phyloP scores from a whole-genome alignment of 2,888 invertebrate genomes.

The Seladonia tumulorum region DNA sequence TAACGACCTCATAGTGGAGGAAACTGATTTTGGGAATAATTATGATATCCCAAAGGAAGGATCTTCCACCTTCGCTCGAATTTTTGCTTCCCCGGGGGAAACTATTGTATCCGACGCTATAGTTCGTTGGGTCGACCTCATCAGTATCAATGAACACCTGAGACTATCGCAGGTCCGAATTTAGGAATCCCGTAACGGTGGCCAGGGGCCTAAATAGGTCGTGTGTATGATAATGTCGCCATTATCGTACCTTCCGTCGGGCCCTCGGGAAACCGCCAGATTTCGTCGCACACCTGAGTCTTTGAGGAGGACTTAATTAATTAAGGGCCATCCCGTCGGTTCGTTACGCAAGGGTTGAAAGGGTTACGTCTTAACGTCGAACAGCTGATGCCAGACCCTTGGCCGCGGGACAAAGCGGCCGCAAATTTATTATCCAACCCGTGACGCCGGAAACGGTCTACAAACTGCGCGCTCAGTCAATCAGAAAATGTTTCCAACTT shows the following conservation, averaged over 20 bases:
- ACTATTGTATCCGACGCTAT: conserved; percentile 1
- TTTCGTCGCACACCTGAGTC: conserved; percentile 83
- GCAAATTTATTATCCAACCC: conserved; percentile 54
- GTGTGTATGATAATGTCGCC: conserved; percentile 83
- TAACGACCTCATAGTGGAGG: too few species aligned
- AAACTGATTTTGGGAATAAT: not conserved
- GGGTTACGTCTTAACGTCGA: conserved; percentile 75
- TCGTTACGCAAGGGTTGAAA: conserved; percentile 76
- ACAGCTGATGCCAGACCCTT: conserved; percentile 78
- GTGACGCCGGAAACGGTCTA: conserved; percentile 43
- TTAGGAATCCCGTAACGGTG: conserved; percentile 70
- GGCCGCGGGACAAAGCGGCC: conserved; percentile 49
- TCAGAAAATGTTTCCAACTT: conserved; percentile 28
- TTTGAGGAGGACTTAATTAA: conserved; percentile 83
- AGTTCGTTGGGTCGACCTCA: conserved; percentile 15
- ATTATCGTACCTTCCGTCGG: conserved; percentile 79
- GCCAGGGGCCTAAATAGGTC: conserved; percentile 81
- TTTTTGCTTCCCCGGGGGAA: not conserved
- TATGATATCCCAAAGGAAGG: not conserved
- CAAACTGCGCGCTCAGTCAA: conserved; percentile 33
- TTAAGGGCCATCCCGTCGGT: conserved; percentile 77
- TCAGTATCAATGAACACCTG: conserved; percentile 69
- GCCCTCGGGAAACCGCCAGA: conserved; percentile 76
- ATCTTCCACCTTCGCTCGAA: not conserved
- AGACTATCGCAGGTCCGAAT: conserved; percentile 69